Evolutionary conservation across 1,140 invertebrate genomes (phyloP).

Genomic region (Drosophila malerkotliana): DNA sequence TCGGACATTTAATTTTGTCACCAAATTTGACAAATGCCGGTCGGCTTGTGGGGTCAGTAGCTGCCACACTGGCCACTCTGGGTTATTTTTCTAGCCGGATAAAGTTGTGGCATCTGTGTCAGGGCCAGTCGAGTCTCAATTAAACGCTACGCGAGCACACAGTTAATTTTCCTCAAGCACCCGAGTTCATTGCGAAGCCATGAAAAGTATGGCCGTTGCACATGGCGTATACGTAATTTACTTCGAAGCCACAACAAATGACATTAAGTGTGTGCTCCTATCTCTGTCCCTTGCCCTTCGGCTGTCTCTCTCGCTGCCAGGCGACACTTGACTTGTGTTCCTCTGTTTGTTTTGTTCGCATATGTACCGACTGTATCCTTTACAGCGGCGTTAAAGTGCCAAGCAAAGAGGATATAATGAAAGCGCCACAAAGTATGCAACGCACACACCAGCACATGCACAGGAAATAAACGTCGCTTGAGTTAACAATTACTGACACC

Average conservation of each 20-base stretch:
- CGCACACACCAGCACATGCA: constrained; percentile 20
- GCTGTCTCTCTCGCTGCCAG: constrained; percentile 1
- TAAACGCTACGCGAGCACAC: constrained; percentile 50
- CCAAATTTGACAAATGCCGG: constrained; percentile 64
- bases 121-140: constrained; percentile 61
- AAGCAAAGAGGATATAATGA: constrained; percentile 74
- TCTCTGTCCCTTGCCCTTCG: background rate
- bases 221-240: constrained; percentile 78
- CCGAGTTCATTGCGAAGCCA: constrained; percentile 42
- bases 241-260: constrained; percentile 49
- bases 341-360: constrained; percentile 38
- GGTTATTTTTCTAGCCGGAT: background rate
- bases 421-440: constrained; percentile 75
- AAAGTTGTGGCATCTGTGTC: constrained; percentile 31
- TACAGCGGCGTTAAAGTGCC: constrained; percentile 70
- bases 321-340: constrained; percentile 76
- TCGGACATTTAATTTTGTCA: constrained; percentile 64
- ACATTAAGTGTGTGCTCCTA: constrained; percentile 20
- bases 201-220: constrained; percentile 22
- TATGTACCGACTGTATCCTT: constrained; percentile 62
- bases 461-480: constrained; percentile 82
- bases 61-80: background rate
- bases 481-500: constrained; percentile 82
- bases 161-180: constrained; percentile 60
- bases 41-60: constrained; percentile 32